A percentile compares a stretch with the other conserved stretches of the same genome.
These are phyloP conservation scores for Hyppa rectilinea DNA, from an alignment of 2,888 invertebrate genomes.

Conservation along the genomic window DNA sequence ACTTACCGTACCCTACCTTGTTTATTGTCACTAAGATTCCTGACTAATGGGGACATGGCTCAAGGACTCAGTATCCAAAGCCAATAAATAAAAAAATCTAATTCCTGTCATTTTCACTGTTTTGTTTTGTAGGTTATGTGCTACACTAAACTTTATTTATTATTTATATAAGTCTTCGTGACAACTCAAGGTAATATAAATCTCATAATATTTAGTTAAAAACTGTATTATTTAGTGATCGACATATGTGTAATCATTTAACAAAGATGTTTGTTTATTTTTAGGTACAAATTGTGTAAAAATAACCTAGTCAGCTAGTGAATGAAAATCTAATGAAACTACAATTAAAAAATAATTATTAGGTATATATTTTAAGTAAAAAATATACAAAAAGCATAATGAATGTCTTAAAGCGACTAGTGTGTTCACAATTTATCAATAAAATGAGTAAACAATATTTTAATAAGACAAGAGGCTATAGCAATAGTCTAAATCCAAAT, in stretches of 20 bases:
- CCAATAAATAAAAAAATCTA: too few relatives aligned
- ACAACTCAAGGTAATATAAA: background rate
- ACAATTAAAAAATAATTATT: background rate
- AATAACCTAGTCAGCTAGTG: slow-evolving; percentile 25
- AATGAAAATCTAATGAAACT: background rate
- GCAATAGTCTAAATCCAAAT: slow-evolving; percentile 27
- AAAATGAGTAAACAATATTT: slow-evolving; percentile 38
- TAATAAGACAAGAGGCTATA: slow-evolving; percentile 32
- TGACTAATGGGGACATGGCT: too few relatives aligned
- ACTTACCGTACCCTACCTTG: too few relatives aligned
- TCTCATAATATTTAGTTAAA: background rate
- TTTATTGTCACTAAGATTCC: too few relatives aligned
- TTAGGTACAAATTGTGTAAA: slow-evolving; percentile 21
- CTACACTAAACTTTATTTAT: background rate
- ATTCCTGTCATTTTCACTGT: background rate
- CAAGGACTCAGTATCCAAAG: too few relatives aligned
- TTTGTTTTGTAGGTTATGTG: slow-evolving; percentile 2
- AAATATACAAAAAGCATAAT: slow-evolving; percentile 24
- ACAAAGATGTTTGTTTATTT: slow-evolving; percentile 22
- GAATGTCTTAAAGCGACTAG: slow-evolving; percentile 39
- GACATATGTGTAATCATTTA: background rate
- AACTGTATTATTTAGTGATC: background rate
- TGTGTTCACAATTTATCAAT: slow-evolving; percentile 26
- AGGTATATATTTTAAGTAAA: background rate
- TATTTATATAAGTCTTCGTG: background rate